These are phyloP conservation scores for Collichthys lucidus DNA, from an alignment of 2,113 vertebrate species.

Conservation along the genomic window DNA sequence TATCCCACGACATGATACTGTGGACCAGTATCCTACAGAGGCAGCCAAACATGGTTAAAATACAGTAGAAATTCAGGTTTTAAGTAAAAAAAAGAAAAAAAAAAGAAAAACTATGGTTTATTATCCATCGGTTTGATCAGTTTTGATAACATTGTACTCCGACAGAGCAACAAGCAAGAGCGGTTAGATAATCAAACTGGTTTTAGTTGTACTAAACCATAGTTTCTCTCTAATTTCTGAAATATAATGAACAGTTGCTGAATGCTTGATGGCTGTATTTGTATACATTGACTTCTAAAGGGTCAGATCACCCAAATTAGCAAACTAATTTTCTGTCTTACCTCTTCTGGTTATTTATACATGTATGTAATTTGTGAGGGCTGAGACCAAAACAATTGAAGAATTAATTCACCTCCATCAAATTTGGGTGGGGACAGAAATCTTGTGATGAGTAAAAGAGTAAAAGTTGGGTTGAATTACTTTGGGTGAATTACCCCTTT, in stretches of 20 bases:
- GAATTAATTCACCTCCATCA: background rate
- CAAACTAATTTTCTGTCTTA: background rate
- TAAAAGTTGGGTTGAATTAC: background rate
- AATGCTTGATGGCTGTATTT: slow-evolving; percentile 29
- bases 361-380: background rate
- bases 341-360: background rate
- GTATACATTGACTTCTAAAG: background rate
- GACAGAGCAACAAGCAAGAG: background rate
- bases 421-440: background rate
- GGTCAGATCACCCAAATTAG: slow-evolving; percentile 14
- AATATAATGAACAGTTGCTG: background rate
- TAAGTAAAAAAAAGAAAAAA: background rate
- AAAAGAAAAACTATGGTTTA: background rate
- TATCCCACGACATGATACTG: slow-evolving; percentile 1
- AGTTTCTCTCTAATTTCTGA: background rate
- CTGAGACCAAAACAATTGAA: background rate
- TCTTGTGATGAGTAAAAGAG: background rate
- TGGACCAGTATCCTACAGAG: slow-evolving; percentile 8
- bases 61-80: background rate
- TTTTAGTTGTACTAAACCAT: background rate
- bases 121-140: background rate
- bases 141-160: background rate
- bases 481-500: slow-evolving; percentile 22
- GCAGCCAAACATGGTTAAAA: slow-evolving; percentile 16
- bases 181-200: background rate